These are phyloP conservation scores for Remorina albescens DNA, from an alignment of 2,797 vertebrate genomes.

Conservation along the genomic window DNA sequence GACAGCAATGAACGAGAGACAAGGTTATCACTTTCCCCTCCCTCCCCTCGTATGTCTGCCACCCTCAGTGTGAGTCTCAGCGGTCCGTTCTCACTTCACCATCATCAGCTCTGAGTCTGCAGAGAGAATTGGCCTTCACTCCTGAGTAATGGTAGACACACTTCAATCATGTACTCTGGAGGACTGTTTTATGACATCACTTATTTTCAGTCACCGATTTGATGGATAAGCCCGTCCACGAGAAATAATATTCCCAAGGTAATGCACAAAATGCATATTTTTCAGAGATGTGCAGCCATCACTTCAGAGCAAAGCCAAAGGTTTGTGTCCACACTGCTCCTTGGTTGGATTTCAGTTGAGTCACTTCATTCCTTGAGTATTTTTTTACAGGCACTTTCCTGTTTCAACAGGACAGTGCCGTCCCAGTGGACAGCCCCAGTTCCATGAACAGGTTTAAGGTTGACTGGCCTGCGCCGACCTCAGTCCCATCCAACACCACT, in stretches of 20 bases:
- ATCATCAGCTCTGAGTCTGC: slow-evolving; percentile 46
- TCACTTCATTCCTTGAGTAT: background rate
- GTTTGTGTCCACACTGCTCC: background rate
- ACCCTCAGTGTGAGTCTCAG: slow-evolving; percentile 51
- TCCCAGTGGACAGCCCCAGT: background rate
- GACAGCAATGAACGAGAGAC: slow-evolving; percentile 80
- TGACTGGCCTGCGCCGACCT: background rate
- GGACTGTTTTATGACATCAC: slow-evolving; percentile 29
- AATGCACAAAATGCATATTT: slow-evolving; percentile 12
- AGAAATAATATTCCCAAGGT: slow-evolving; percentile 19
- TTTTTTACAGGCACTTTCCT: background rate
- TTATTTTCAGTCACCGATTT: slow-evolving; percentile 22
- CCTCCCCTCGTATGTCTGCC: slow-evolving; percentile 44
- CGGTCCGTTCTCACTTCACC: slow-evolving; percentile 50
- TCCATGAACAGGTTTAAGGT: background rate
- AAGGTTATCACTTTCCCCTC: slow-evolving; percentile 77
- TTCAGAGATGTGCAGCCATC: background rate
- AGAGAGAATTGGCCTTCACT: slow-evolving; percentile 36
- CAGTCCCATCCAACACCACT: background rate
- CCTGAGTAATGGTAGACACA: slow-evolving; percentile 44
- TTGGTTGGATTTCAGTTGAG: background rate
- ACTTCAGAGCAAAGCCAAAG: background rate
- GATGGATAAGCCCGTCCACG: slow-evolving; percentile 21
- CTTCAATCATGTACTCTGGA: slow-evolving; percentile 57
- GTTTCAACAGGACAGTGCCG: background rate